Percentiles rank a stretch among this genome's conserved stretches.
These are phyloP conservation scores for Spea hammondii DNA, from an alignment of 2,797 vertebrate species.

Conservation along the genomic window DNA sequence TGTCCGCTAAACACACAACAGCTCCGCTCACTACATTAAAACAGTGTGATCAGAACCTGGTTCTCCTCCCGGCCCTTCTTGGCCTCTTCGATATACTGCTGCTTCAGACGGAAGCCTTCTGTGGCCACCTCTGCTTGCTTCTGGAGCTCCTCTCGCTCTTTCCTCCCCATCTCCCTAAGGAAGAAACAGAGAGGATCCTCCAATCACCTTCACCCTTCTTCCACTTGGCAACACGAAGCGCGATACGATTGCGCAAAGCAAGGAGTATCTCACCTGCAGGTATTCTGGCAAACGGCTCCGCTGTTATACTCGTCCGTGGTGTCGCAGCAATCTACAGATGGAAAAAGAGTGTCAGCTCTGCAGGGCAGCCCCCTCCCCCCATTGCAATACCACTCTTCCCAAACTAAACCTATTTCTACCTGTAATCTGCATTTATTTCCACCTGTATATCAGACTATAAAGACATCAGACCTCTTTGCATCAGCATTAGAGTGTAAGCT, in stretches of 20 bases:
- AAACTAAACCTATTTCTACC: too few relatives aligned
- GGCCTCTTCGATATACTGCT: conserved; percentile 83
- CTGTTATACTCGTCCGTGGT: conserved; percentile 92
- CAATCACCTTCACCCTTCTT: too few relatives aligned
- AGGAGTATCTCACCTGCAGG: conserved; percentile 77
- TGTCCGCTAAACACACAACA: too few relatives aligned
- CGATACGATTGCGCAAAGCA: neutral
- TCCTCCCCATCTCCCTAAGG: conserved; percentile 80
- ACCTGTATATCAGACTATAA: too few relatives aligned
- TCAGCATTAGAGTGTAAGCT: conserved; percentile 2
- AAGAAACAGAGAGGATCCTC: neutral
- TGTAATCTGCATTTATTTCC: neutral
- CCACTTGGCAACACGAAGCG: neutral
- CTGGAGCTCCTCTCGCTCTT: conserved; percentile 78
- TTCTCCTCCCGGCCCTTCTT: conserved; percentile 81
- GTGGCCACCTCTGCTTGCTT: conserved; percentile 83
- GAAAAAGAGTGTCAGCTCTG: conserved; percentile 24
- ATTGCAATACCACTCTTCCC: too few relatives aligned
- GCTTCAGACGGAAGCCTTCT: conserved; percentile 83
- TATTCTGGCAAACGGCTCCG: conserved; percentile 82
- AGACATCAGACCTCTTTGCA: neutral
- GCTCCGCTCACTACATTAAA: neutral
- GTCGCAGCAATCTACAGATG: conserved; percentile 84
- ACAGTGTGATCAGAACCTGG: conserved; percentile 65
- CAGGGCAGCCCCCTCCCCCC: neutral